These are phyloP conservation scores for Vireo griseus DNA, from an alignment of 2,797 vertebrate genomes.

Conservation along the genomic window DNA sequence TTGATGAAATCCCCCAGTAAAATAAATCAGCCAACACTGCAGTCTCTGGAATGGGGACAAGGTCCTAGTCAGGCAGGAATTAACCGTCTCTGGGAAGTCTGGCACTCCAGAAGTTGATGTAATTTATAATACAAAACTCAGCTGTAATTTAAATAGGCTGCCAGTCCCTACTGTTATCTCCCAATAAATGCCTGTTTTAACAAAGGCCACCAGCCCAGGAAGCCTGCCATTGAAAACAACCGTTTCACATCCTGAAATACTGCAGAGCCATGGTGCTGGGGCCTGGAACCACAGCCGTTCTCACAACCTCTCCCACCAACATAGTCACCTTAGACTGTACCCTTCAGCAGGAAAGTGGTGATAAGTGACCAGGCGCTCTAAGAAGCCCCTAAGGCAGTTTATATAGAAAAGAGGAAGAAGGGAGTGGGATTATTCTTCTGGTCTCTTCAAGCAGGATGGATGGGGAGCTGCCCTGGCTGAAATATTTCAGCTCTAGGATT, in stretches of 20 bases:
- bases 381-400: not conserved
- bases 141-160: slow-evolving; percentile 47
- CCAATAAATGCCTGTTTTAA: slow-evolving; percentile 32
- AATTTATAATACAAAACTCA: slow-evolving; percentile 55
- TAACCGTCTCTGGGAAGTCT: slow-evolving; percentile 19
- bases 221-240: slow-evolving; percentile 43
- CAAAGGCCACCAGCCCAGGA: slow-evolving; percentile 29
- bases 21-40: slow-evolving; percentile 27
- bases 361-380: not conserved
- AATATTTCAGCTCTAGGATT: not conserved
- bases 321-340: not conserved
- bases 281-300: not conserved
- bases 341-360: not conserved
- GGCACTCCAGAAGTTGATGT: slow-evolving; percentile 26
- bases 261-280: not conserved
- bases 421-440: not conserved
- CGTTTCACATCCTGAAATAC: not conserved
- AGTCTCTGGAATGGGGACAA: slow-evolving; percentile 34
- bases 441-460: not conserved
- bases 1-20: slow-evolving; percentile 8
- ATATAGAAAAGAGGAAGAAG: not conserved
- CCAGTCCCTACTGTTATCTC: slow-evolving; percentile 36
- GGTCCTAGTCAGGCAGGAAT: slow-evolving; percentile 35
- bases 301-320: not conserved
- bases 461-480: not conserved